These are phyloP conservation scores for Telmatochromis sp. DNA, from an alignment of 2,113 vertebrate species.

Conservation along the genomic window DNA sequence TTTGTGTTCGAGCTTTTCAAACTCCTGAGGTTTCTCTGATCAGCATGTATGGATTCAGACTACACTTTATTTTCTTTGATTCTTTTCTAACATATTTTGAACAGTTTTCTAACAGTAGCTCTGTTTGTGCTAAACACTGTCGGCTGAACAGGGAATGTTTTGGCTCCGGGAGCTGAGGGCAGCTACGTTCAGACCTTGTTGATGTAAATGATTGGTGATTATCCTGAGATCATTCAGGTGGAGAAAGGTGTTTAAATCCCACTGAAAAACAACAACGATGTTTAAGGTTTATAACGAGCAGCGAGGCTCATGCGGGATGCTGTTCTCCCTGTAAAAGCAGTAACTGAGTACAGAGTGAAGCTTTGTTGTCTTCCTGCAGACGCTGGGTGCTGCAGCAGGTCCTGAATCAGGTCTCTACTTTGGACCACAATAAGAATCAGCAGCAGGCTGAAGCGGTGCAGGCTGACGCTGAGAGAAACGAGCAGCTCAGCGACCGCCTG, in stretches of 20 bases:
- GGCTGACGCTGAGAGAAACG: slow-evolving; percentile 28
- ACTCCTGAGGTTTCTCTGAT: background rate
- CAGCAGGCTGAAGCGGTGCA: slow-evolving; percentile 52
- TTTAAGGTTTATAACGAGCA: background rate
- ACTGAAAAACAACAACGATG: background rate
- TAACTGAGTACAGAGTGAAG: background rate
- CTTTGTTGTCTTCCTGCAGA: slow-evolving; percentile 54
- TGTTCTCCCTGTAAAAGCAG: background rate
- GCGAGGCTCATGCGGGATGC: accelerated
- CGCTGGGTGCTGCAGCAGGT: slow-evolving; percentile 91
- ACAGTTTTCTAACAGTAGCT: background rate
- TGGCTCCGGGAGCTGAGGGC: background rate
- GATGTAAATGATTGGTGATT: background rate
- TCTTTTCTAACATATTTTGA: background rate
- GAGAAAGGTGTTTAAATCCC: background rate
- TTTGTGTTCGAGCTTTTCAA: accelerated
- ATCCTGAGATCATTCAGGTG: background rate
- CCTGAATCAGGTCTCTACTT: slow-evolving; percentile 72
- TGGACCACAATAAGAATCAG: slow-evolving; percentile 67
- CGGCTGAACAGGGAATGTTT: background rate
- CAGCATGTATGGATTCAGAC: background rate
- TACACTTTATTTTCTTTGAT: background rate
- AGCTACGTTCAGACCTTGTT: background rate
- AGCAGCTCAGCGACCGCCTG: slow-evolving; percentile 62
- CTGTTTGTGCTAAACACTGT: background rate